Conservation (phyloP, 1,140 invertebrate species). For the Hyles euphorbiae region DNA sequence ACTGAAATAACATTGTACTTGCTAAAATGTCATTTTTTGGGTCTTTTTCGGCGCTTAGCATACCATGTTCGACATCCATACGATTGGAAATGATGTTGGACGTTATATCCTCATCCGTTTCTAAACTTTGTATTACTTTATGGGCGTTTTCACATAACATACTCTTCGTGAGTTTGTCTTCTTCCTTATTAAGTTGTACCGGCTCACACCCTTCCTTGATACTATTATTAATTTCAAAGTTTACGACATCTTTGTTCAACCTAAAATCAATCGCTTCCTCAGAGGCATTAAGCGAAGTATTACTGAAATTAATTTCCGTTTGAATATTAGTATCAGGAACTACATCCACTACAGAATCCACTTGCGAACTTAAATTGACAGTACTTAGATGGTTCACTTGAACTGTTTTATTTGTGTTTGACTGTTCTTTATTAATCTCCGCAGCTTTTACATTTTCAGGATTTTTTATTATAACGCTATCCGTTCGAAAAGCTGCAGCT, state of each 20-base stretch:
- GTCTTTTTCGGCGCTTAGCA: too few relatives aligned
- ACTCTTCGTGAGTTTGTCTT: background rate
- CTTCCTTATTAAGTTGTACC: background rate
- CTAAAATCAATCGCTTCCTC: conserved; percentile 56
- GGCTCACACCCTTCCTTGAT: background rate
- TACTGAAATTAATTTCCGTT: too few relatives aligned
- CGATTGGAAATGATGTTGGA: too few relatives aligned
- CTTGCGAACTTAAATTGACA: conserved; percentile 9
- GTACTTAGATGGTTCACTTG: background rate
- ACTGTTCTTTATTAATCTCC: conserved; percentile 20
- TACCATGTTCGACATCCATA: too few relatives aligned
- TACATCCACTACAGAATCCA: background rate
- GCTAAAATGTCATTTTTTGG: too few relatives aligned
- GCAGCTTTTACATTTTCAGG: conserved; percentile 49
- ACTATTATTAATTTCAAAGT: background rate
- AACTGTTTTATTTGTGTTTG: background rate
- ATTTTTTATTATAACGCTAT: conserved; percentile 71
- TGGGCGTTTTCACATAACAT: background rate
- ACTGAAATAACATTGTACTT: too few relatives aligned
- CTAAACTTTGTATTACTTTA: too few relatives aligned
- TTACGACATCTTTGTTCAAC: conserved; percentile 30
- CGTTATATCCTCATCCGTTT: too few relatives aligned
- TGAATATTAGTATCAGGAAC: background rate
- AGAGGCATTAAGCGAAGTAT: background rate
- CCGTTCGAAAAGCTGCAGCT: conserved; percentile 38